Evolutionary conservation across 1,140 invertebrate species (phyloP), one percentile per base, ranked within the genome.

Genomic region (Geopemphigus sp.): DNA sequence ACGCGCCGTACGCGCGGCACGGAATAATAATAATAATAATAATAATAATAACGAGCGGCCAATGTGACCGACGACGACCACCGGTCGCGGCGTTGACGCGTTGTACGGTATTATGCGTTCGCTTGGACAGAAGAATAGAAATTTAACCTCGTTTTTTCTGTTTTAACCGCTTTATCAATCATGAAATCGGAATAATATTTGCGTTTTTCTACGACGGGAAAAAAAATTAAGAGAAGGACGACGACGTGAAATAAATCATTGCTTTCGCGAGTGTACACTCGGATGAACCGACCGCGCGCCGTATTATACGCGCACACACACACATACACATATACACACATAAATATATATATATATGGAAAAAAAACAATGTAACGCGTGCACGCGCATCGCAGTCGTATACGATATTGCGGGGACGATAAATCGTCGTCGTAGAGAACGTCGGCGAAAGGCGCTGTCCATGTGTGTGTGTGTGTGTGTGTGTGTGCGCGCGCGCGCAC

Each of bases 171-270:
- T 70, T 70, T 70, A 70, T 70, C 68, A 70, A 70, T 70, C 68
- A 70, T 70, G 47, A 70, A 70, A 70, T 70, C 68, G 68, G 68
- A 70, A 70, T 70, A 70, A 70, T 50, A 70, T 70, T 70, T 53
- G 68, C 68, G 68, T 70, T 70, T 53, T 70, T 70, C 24, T 53
- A 53, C 17, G 24, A 50, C 6, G 47, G 24, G 24, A 26, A 53
- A 26, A 70, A 50, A 70, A 70, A 70, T 70, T 70, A 70, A 70
- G 68, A 70, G 68, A 53, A 70, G 22, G 24, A 70, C 68, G 68
- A 54, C 68, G 19, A 70, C 45, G 17, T 45, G 47, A 70, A 70
- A 70, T 70, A 70, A 70, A 70, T 70, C 68, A 70, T 70, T 53
- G 45, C 68, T 50, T 70, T 39, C 45, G 68, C 64, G 64, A 68